phyloP scores from a whole-genome alignment of 2,113 vertebrate species.

The mouse (Mus musculus) region DNA sequence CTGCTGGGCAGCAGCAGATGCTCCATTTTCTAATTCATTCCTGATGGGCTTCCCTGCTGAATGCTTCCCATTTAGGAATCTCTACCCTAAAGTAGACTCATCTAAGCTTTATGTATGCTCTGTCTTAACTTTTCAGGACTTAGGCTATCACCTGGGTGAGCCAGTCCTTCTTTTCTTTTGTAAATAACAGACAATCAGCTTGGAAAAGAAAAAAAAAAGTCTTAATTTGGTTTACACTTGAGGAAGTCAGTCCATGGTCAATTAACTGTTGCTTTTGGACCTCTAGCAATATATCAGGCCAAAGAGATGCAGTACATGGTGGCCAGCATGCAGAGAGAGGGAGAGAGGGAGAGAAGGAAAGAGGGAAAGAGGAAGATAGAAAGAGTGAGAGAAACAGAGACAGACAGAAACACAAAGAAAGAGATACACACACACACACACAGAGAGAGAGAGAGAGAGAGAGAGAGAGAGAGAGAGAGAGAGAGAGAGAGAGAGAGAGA shows the following conservation, averaged over 20 bases:
- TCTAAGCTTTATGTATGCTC: background rate
- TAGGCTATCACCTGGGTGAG: background rate
- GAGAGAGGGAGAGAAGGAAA: background rate
- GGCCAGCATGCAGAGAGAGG: background rate
- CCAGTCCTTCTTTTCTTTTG: background rate
- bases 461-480: background rate
- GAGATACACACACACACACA: background rate
- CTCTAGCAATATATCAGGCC: background rate
- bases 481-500: background rate
- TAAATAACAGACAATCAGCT: background rate
- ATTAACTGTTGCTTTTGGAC: background rate
- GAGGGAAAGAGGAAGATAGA: background rate
- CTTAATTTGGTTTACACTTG: background rate
- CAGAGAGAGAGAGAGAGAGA: background rate
- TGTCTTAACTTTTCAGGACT: background rate
- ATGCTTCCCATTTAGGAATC: background rate
- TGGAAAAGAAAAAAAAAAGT: background rate
- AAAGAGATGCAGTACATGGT: background rate
- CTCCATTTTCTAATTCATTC: background rate
- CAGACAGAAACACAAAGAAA: background rate
- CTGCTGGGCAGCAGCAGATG: background rate
- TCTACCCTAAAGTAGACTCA: background rate
- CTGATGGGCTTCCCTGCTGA: background rate
- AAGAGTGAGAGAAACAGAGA: background rate
- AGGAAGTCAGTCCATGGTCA: background rate